Evolutionary conservation across 23 tunicate species (phyloP).

Genomic region (Trididemnum clinides): DNA sequence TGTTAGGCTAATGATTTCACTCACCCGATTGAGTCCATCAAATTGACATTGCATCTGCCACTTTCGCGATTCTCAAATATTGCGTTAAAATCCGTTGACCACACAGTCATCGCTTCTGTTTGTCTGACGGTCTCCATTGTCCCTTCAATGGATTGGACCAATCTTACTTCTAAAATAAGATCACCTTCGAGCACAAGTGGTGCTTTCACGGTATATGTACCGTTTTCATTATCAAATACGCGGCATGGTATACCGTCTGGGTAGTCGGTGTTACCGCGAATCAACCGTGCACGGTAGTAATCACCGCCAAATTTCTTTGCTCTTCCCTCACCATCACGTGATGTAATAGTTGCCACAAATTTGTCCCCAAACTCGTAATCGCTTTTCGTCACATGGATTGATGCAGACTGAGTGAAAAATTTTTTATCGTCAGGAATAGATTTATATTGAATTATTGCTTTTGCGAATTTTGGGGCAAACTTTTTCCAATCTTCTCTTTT

Average conservation of each 20-base stretch:
- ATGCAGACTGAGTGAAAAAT: neutral
- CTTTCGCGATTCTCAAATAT: neutral
- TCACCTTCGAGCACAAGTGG: slow-evolving; percentile 12
- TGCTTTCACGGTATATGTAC: slow-evolving; percentile 40
- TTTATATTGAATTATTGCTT: neutral
- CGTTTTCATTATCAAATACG: slow-evolving; percentile 39
- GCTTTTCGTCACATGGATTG: neutral
- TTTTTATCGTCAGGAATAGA: neutral
- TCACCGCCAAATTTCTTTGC: slow-evolving; percentile 53
- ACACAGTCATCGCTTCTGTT: neutral
- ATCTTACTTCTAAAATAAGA: neutral
- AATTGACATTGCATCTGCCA: neutral
- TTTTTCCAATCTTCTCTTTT: slow-evolving; percentile 2
- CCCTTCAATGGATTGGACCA: slow-evolving; percentile 44
- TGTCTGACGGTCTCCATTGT: neutral
- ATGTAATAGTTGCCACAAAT: slow-evolving; percentile 4
- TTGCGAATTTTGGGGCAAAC: neutral
- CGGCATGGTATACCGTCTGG: slow-evolving; percentile 42
- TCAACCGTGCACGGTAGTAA: slow-evolving; percentile 33
- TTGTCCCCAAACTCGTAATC: slow-evolving; percentile 21
- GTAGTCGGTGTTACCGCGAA: neutral
- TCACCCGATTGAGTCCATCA: too few species aligned
- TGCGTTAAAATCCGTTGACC: neutral
- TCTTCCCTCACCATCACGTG: slow-evolving; percentile 26
- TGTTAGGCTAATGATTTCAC: too few species aligned